A percentile compares a stretch with the other conserved stretches of the same genome.
These are phyloP conservation scores for Drosophila mulleri DNA, from an alignment of 2,888 invertebrate genomes.

Conservation along the genomic window DNA sequence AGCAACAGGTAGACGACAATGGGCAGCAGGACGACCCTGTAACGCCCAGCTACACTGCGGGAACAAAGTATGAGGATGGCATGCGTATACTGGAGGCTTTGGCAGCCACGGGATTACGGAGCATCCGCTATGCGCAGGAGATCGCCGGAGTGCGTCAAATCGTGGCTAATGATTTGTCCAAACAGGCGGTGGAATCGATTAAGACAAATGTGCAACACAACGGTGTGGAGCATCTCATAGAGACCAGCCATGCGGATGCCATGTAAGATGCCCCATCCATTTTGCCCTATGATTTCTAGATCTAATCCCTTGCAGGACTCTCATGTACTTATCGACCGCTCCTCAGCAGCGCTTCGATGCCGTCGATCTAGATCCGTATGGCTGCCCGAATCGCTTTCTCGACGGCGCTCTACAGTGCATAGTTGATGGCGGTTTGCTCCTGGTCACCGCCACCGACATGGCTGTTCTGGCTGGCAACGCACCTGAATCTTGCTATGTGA, in stretches of 20 bases:
- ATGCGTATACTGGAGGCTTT: slow-evolving; percentile 93
- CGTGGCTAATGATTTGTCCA: slow-evolving; percentile 96
- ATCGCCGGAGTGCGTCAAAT: slow-evolving; percentile 92
- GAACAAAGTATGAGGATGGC: slow-evolving; percentile 80
- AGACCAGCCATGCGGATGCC: slow-evolving; percentile 94
- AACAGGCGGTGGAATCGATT: slow-evolving; percentile 94
- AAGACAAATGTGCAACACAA: slow-evolving; percentile 88
- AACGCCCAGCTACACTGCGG: slow-evolving; percentile 56
- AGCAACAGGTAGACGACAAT: slow-evolving; percentile 16
- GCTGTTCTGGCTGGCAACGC: slow-evolving; percentile 97
- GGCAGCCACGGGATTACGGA: slow-evolving; percentile 97
- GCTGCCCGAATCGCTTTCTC: slow-evolving; percentile 96
- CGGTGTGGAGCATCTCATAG: slow-evolving; percentile 90
- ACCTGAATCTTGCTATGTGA: slow-evolving; percentile 96
- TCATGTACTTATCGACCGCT: slow-evolving; percentile 93
- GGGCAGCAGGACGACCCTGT: background rate
- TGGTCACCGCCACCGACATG: slow-evolving; percentile 99
- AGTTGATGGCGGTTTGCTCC: slow-evolving; percentile 92
- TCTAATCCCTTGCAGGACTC: slow-evolving; percentile 86
- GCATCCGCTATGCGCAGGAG: slow-evolving; percentile 98
- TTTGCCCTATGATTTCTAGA: too few relatives aligned
- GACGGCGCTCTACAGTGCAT: slow-evolving; percentile 94
- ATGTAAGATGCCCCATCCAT: slow-evolving; percentile 87
- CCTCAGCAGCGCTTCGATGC: slow-evolving; percentile 91
- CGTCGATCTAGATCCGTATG: slow-evolving; percentile 99